Base-by-base conservation (phyloP, 2,797 vertebrate genomes). In the Galago senegalensis region DNA sequence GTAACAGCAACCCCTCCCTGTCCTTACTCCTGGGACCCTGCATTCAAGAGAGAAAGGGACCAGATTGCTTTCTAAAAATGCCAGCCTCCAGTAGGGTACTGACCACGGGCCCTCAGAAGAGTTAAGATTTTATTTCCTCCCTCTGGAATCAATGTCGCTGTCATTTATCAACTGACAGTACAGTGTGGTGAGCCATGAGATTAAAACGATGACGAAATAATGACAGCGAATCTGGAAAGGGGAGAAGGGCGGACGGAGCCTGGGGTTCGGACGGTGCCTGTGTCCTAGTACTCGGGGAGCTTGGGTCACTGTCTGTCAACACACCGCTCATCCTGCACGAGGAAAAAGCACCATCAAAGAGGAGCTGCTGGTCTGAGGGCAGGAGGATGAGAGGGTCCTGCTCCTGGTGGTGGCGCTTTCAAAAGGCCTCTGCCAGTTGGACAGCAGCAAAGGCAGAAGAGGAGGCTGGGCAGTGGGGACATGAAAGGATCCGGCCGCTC, bases 111-210 rank as follows among this genome's bases (percentile, higher is more conserved):
- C 86, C 86, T 87, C 16, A 7, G 34, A 61, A 76, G 92, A 84
- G 56, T 6, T 14, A 7, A 56, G 79, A 9, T 87, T 96, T 73
- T 73, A 34, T 63, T 60, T 93, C 92, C 70, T 88, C 84, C 77
- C 95, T 65, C 79, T 46, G 87, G 92, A 88, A 73, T 80, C 75
- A 10, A 23, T 2, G 63, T n/a, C 2, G 20, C 56, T 81, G 16
- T 82, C 89, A 46, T 85, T 89, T 56, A 89, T 87, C 95, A 85
- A 31, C 65, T 2, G 93, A 40, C 80, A 53, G 56, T 12, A 25
- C 67, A 29, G 91, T 56, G 31, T 73, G 95, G 95, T 10, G 86
- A 87, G 86, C 94, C 82, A 14, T 58, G 89, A 95, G 91, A 96
- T 88, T 46, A 85, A 86, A 92, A 56, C 2, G 1, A 88, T 88